These are phyloP conservation scores for Poecilia gillii DNA, from an alignment of 2,797 vertebrate species.

Conservation along the genomic window DNA sequence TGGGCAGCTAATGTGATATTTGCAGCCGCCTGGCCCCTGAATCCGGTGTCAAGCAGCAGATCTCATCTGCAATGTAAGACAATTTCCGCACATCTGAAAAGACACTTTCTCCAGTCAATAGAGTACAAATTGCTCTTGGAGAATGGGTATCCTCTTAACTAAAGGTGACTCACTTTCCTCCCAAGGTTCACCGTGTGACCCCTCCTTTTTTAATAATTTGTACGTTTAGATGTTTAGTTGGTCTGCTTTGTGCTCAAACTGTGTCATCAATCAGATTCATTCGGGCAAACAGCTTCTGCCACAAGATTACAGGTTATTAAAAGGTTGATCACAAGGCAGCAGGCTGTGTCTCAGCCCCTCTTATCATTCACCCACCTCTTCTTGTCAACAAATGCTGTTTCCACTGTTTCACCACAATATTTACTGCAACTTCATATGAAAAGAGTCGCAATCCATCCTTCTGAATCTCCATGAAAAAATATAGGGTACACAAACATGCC, in stretches of 20 bases:
- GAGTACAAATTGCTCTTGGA: constrained; percentile 96
- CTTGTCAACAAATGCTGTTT: constrained; percentile 83
- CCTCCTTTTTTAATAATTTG: constrained; percentile 97
- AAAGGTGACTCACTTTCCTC: constrained; percentile 85
- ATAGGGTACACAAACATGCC: not conserved
- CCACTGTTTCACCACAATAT: constrained; percentile 51
- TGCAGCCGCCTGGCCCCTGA: constrained; percentile 76
- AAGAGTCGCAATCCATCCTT: not conserved
- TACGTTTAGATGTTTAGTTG: constrained; percentile 93
- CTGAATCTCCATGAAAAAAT: not conserved
- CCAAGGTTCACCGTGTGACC: constrained; percentile 73
- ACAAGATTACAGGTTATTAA: constrained; percentile 92
- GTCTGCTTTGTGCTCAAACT: constrained; percentile 86
- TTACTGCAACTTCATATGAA: constrained; percentile 50
- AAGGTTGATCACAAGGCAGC: constrained; percentile 82
- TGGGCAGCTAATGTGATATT: constrained; percentile 87
- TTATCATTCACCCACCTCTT: constrained; percentile 77
- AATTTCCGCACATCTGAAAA: constrained; percentile 94
- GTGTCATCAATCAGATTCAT: constrained; percentile 88
- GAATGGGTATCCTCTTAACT: constrained; percentile 90
- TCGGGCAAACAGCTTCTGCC: constrained; percentile 86
- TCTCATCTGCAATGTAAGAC: constrained; percentile 97
- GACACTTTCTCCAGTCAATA: constrained; percentile 94
- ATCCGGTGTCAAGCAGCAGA: constrained; percentile 88
- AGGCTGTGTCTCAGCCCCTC: constrained; percentile 78